Conservation (phyloP, 2,888 invertebrate genomes). For the Xestia sexstrigata region DNA sequence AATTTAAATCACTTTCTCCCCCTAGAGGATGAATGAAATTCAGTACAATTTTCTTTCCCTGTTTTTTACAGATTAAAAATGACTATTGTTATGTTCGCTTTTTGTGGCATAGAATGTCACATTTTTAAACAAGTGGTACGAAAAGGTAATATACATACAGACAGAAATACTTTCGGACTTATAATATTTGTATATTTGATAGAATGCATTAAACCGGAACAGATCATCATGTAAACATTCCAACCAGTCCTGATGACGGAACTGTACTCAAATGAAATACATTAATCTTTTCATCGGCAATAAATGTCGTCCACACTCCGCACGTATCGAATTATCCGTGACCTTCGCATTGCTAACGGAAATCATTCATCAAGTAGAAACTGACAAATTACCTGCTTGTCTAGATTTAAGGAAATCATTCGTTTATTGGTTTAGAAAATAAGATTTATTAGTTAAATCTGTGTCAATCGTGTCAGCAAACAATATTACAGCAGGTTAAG, state of each 20-base stretch:
- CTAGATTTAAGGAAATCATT: conserved; percentile 26
- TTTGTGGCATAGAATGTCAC: too few species aligned
- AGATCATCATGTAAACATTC: background rate
- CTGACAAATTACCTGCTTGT: conserved; percentile 35
- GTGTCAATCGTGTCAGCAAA: background rate
- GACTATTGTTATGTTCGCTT: too few species aligned
- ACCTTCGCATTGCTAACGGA: conserved; percentile 30
- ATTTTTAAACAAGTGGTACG: too few species aligned
- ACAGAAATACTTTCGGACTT: background rate
- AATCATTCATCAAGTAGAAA: conserved; percentile 31
- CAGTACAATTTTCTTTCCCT: too few species aligned
- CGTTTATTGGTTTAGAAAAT: conserved; percentile 18
- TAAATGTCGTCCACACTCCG: conserved; percentile 27
- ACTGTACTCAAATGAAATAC: conserved; percentile 20
- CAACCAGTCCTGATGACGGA: conserved; percentile 18
- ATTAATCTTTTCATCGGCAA: conserved; percentile 35
- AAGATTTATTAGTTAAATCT: conserved; percentile 34
- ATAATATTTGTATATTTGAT: background rate
- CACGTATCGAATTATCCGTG: background rate
- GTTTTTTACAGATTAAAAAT: too few species aligned
- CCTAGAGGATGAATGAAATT: too few species aligned
- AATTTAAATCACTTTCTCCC: too few species aligned
- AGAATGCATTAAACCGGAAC: conserved; percentile 18
- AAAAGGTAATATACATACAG: background rate
- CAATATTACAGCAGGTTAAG: background rate